Conservation (phyloP, 2,888 invertebrate genomes). For the Melolontha melolontha region DNA sequence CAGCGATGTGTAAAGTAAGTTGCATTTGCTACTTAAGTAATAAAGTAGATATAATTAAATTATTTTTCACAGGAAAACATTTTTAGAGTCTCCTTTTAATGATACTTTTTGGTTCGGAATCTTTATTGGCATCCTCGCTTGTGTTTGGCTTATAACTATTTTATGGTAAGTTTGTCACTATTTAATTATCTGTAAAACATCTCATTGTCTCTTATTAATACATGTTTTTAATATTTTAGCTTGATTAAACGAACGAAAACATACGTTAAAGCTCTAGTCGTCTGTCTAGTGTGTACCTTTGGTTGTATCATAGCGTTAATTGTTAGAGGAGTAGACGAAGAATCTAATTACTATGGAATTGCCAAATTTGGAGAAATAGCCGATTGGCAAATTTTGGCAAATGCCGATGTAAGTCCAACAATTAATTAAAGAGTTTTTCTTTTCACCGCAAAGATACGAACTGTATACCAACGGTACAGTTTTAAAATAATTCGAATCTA, state of each 20-base stretch:
- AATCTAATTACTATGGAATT: constrained; percentile 55
- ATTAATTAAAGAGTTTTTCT: constrained; percentile 14
- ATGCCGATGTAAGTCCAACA: constrained; percentile 57
- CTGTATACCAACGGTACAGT: not conserved
- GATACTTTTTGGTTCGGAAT: constrained; percentile 75
- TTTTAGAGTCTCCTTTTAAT: constrained; percentile 72
- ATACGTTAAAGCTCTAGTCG: constrained; percentile 59
- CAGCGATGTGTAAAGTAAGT: constrained; percentile 64
- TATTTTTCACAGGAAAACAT: constrained; percentile 59
- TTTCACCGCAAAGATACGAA: constrained; percentile 1
- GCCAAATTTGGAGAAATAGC: constrained; percentile 54
- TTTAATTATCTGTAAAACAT: too few relatives aligned
- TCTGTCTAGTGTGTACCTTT: constrained; percentile 59
- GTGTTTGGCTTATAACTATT: constrained; percentile 74
- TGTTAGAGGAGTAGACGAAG: constrained; percentile 56
- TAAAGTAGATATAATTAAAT: constrained; percentile 15
- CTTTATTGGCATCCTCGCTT: constrained; percentile 72
- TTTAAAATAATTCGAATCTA: not conserved
- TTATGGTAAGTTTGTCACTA: constrained; percentile 68
- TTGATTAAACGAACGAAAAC: constrained; percentile 61
- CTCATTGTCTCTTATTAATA: not conserved
- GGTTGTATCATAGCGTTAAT: constrained; percentile 60
- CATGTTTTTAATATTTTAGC: constrained; percentile 50
- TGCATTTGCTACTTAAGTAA: constrained; percentile 16
- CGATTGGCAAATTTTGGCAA: constrained; percentile 59